Evolutionary conservation across 2,888 invertebrate genomes (phyloP).

Genomic region (Philaethria dido): DNA sequence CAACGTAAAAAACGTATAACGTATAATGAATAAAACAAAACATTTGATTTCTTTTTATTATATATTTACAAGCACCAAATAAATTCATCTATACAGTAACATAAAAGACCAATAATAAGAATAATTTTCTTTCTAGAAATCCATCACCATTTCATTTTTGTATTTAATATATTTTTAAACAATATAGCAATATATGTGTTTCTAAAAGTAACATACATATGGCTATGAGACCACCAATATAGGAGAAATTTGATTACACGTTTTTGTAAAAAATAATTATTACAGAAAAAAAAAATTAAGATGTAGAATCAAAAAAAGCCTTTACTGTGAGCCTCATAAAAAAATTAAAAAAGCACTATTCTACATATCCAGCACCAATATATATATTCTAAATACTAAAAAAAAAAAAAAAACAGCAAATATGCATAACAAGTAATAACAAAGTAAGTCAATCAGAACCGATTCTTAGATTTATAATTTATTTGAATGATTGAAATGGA

Average conservation of each 20-base stretch:
- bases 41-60: no score
- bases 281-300: neutral
- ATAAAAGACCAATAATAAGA: no score
- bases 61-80: no score
- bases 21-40: no score
- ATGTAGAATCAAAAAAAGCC: neutral
- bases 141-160: constrained; percentile 5
- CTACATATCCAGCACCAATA: constrained; percentile 17
- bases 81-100: no score
- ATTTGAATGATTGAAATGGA: no score
- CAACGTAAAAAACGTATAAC: no score
- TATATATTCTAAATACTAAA: neutral
- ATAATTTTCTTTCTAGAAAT: no score
- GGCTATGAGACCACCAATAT: neutral
- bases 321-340: neutral
- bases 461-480: no score
- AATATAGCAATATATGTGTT: neutral
- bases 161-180: neutral
- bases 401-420: constrained; percentile 10
- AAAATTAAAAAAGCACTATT: constrained; percentile 1
- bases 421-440: neutral
- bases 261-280: neutral
- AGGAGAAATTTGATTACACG: neutral
- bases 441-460: neutral
- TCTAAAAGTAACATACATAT: neutral